phyloP scores from a whole-genome alignment of 2,113 vertebrate species.

The Neodontobutis hainanensis region DNA sequence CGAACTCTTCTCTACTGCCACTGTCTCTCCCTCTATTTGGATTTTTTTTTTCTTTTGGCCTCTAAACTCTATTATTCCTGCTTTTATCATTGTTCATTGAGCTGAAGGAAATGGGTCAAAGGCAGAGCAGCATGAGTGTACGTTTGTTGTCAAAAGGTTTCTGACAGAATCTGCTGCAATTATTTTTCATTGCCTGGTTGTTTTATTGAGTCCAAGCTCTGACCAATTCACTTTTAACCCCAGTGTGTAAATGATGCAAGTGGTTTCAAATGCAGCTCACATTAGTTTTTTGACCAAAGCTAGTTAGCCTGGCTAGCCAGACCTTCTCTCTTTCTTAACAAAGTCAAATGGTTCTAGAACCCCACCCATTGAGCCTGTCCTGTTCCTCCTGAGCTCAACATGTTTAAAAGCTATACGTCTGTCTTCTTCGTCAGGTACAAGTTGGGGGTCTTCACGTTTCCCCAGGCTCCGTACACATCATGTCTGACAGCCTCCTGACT shows the following conservation, averaged over 20 bases:
- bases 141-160: slow-evolving; percentile 58
- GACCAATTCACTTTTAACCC: slow-evolving; percentile 12
- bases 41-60: slow-evolving; percentile 38
- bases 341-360: too few relatives aligned
- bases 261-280: slow-evolving; percentile 32
- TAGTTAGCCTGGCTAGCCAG: too few relatives aligned
- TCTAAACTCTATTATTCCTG: slow-evolving; percentile 46
- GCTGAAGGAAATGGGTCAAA: slow-evolving; percentile 49
- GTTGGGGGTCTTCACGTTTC: slow-evolving; percentile 94
- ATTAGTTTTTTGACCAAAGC: slow-evolving; percentile 10
- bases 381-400: not conserved
- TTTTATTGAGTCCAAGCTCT: slow-evolving; percentile 44
- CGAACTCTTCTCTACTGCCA: not conserved
- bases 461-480: slow-evolving; percentile 88
- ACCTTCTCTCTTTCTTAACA: too few relatives aligned
- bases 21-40: slow-evolving; percentile 3
- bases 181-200: slow-evolving; percentile 48
- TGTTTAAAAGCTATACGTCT: not conserved
- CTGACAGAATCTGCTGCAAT: slow-evolving; percentile 43
- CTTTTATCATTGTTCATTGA: slow-evolving; percentile 53
- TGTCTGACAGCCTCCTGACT: slow-evolving; percentile 94
- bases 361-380: not conserved
- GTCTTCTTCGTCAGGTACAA: slow-evolving; percentile 82
- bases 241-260: slow-evolving; percentile 11
- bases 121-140: slow-evolving; percentile 28